phyloP scores from a whole-genome alignment of 2,888 invertebrate genomes.

The Chaetogeoica ovagalla region DNA sequence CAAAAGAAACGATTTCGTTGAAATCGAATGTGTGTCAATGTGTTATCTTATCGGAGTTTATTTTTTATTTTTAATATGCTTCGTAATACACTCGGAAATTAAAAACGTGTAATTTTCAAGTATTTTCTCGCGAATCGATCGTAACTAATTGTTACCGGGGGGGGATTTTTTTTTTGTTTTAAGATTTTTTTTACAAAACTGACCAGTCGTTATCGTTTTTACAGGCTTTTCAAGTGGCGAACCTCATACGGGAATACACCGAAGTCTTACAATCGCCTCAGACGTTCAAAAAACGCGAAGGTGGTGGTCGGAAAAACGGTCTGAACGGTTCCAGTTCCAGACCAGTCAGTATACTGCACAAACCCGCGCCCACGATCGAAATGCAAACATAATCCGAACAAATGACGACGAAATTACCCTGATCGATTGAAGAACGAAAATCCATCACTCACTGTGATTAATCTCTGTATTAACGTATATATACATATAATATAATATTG shows the following conservation, averaged over 20 bases:
- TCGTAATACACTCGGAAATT: too few species aligned
- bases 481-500: background rate
- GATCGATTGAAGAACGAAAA: background rate
- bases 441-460: background rate
- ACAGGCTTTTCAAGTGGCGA: conserved; percentile 92
- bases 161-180: too few species aligned
- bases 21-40: too few species aligned
- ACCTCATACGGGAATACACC: conserved; percentile 86
- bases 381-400: conserved; percentile 63
- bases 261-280: conserved; percentile 66
- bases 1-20: too few species aligned
- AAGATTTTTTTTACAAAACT: too few species aligned
- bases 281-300: conserved; percentile 59
- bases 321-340: conserved; percentile 58
- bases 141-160: too few species aligned
- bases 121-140: too few species aligned
- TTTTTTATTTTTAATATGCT: too few species aligned
- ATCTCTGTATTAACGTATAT: background rate
- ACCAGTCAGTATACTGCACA: conserved; percentile 63
- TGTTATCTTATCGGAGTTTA: too few species aligned
- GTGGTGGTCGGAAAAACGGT: conserved; percentile 56
- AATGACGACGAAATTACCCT: background rate
- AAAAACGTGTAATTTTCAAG: too few species aligned
- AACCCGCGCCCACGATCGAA: conserved; percentile 66
- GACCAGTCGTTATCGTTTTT: conserved; percentile 52